Percentiles rank a stretch among this genome's conserved stretches.
phyloP scores from a whole-genome alignment of 2,113 vertebrate genomes.

The Saimiri boliviensis region DNA sequence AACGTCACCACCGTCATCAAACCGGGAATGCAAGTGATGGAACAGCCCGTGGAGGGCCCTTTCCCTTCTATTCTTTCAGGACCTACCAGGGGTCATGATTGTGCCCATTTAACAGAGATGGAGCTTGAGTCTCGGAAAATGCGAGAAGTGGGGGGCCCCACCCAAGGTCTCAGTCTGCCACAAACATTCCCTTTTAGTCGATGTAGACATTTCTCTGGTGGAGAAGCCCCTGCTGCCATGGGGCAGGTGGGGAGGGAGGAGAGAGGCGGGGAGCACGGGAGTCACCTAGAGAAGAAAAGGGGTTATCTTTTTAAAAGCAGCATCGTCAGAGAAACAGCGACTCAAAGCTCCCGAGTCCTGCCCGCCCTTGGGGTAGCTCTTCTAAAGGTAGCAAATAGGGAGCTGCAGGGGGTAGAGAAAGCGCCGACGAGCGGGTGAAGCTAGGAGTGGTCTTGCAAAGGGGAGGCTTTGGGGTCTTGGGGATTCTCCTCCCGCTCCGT shows the following conservation, averaged over 20 bases:
- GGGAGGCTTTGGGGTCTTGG: rapidly evolving
- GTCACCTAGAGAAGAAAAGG: background rate
- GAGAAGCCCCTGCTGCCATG: background rate
- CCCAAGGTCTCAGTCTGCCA: background rate
- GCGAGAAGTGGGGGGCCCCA: rapidly evolving
- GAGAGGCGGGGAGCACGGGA: background rate
- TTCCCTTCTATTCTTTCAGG: background rate
- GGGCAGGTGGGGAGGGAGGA: rapidly evolving
- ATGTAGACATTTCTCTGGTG: background rate
- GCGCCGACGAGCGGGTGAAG: rapidly evolving
- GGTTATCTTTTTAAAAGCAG: background rate
- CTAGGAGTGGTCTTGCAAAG: rapidly evolving
- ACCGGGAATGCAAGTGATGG: background rate
- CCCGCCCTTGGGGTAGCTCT: background rate
- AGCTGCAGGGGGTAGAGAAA: rapidly evolving
- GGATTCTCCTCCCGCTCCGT: background rate
- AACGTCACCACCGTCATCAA: background rate
- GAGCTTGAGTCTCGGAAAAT: background rate
- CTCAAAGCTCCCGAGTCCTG: background rate
- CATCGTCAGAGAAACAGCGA: no score
- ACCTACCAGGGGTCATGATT: rapidly evolving
- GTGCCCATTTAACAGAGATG: background rate
- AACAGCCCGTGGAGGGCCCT: background rate
- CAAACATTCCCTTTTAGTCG: background rate
- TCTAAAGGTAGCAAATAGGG: rapidly evolving